Evolutionary conservation across 1,140 invertebrate genomes (phyloP), one percentile per base, ranked within the genome.

Genomic region (Meloidogyne floridensis): DNA sequence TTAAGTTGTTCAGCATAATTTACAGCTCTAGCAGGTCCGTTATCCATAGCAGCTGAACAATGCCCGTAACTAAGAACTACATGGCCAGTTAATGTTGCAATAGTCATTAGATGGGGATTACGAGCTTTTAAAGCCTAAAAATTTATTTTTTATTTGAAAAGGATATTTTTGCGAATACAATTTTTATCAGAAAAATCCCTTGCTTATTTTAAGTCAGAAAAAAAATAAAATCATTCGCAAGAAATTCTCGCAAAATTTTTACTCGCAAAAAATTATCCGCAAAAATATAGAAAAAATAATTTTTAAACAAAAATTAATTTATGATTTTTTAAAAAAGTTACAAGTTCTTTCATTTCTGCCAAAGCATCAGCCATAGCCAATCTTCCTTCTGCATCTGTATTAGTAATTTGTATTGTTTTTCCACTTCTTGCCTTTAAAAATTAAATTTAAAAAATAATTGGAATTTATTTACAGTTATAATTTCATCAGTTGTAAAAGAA

Each of bases 331-430:
- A 20, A 20, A 20, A 20, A 51, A 65, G 5, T 89, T 87, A 94
- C 92, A 88, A 92, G 92, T 90, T 93, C 92, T 83, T 92, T 92
- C 80, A 91, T 89, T 43, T 90, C 83, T 88, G 94, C 96, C 6
- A 98, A 92, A 5, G 95, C 93, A 92, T 98, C 97, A 13, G 95
- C 94, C 95, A 98, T 97, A 9, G 94, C 95, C 93, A 98, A 94
- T 43, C 96, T 91, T 0, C 96, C 96, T 91, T 98, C 96, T 70
- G 96, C 95, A 91, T 98, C 96, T 9, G 96, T 98, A 89, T 98
- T 98, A 1, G 94, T 94, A 75, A 98, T 93, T 77, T 96, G 92
- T 2, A 96, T 93, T 54, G 92, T 92, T n/a, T 93, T 93, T 4
- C 95, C 95, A 71, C 95, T 94, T 81, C 95, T 93, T 0, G 95